Conservation (phyloP, 2,888 invertebrate genomes). For the Frankliniella fusca region DNA sequence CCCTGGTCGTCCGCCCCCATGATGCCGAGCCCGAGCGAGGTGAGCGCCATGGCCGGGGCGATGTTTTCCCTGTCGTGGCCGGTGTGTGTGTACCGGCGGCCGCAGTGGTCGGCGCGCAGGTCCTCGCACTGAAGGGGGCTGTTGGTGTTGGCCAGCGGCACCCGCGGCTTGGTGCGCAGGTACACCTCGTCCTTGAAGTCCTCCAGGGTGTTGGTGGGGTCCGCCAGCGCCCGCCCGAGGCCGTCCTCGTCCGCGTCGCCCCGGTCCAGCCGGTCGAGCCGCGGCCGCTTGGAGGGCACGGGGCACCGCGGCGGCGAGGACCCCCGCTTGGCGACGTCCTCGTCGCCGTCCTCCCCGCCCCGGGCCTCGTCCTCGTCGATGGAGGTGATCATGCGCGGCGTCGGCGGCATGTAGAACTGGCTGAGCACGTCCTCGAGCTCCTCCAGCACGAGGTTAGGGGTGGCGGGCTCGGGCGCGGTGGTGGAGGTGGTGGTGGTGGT, state of each 20-base stretch:
- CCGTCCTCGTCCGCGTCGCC: not conserved
- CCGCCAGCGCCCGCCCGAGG: constrained; percentile 27
- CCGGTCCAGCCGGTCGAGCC: constrained; percentile 30
- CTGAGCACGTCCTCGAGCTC: constrained; percentile 65
- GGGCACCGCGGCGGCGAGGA: constrained; percentile 19
- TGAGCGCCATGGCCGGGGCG: not conserved
- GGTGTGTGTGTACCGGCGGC: not conserved
- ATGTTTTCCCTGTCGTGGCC: constrained; percentile 24
- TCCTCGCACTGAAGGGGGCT: constrained; percentile 54
- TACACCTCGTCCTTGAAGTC: constrained; percentile 26
- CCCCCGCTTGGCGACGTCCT: not conserved
- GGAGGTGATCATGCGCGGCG: constrained; percentile 62
- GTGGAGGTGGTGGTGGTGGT: constrained; percentile 6
- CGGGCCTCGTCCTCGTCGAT: constrained; percentile 58
- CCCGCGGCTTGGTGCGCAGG: constrained; percentile 29
- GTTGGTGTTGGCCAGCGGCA: constrained; percentile 56
- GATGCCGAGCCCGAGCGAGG: not conserved
- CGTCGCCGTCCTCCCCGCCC: constrained; percentile 1
- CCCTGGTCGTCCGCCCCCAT: not conserved
- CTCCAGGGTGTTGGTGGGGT: constrained; percentile 17
- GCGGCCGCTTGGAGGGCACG: constrained; percentile 27
- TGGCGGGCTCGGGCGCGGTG: constrained; percentile 31
- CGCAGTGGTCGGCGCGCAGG: not conserved
- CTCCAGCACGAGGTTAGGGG: constrained; percentile 52
- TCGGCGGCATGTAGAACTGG: constrained; percentile 67